Conservation (phyloP, 1,140 invertebrate genomes). For the Drosophila aff. region DNA sequence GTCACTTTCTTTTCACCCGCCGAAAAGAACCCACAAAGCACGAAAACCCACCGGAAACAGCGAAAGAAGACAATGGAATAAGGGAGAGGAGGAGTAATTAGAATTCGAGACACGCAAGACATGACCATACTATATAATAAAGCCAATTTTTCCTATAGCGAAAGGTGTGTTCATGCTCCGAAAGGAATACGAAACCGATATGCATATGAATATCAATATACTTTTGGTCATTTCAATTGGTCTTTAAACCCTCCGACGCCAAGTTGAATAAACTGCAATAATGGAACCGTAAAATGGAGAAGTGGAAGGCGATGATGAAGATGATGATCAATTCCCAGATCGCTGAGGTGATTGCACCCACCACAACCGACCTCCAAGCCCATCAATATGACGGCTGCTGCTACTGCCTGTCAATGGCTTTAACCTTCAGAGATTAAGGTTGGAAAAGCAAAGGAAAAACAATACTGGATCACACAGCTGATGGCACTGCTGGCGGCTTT, state of each 20-base stretch:
- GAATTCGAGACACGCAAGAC: conserved; percentile 33
- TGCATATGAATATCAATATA: conserved; percentile 45
- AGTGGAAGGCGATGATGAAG: neutral
- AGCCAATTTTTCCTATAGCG: conserved; percentile 38
- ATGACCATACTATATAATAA: conserved; percentile 36
- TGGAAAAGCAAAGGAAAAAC: conserved; percentile 28
- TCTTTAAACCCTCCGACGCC: neutral
- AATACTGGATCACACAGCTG: conserved; percentile 37
- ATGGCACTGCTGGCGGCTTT: conserved; percentile 35
- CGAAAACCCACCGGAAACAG: conserved; percentile 43
- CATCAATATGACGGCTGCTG: conserved; percentile 7
- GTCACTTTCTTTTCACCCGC: conserved; percentile 38
- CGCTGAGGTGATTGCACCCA: conserved; percentile 41
- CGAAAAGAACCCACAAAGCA: neutral
- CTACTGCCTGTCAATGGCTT: conserved; percentile 30
- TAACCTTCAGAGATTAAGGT: conserved; percentile 50
- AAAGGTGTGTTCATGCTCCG: conserved; percentile 43
- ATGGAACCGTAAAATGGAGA: conserved; percentile 27
- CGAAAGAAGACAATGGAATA: conserved; percentile 17
- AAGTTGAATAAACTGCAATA: conserved; percentile 50
- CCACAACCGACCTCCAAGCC: conserved; percentile 29
- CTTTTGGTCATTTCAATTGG: conserved; percentile 51
- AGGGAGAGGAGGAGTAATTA: neutral
- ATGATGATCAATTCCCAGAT: conserved; percentile 16
- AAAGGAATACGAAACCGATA: conserved; percentile 34